phyloP scores from a whole-genome alignment of 1,140 invertebrate genomes.

The Habropoda laboriosa region DNA sequence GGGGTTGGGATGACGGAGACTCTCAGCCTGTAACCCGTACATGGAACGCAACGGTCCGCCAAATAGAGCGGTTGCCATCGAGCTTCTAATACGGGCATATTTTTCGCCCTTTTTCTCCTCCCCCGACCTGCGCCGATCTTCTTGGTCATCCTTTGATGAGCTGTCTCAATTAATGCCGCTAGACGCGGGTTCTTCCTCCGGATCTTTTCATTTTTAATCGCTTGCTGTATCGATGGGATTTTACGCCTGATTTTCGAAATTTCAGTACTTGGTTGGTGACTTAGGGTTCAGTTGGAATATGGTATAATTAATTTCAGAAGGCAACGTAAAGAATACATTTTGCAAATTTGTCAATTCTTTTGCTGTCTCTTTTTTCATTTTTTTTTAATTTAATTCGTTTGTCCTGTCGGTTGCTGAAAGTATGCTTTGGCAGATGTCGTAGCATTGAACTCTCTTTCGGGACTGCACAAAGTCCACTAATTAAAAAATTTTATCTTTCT shows the following conservation, averaged over 20 bases:
- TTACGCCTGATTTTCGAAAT: not conserved
- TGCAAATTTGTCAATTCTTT: too few relatives aligned
- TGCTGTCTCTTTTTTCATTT: not conserved
- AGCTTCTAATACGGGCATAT: constrained; percentile 41
- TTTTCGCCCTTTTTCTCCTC: constrained; percentile 26
- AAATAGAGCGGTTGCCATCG: constrained; percentile 47
- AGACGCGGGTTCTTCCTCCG: not conserved
- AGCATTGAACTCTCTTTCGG: too few relatives aligned
- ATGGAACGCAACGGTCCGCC: constrained; percentile 32
- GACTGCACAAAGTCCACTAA: too few relatives aligned
- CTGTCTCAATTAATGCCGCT: constrained; percentile 27
- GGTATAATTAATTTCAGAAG: too few relatives aligned
- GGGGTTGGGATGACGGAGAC: not conserved
- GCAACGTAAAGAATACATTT: too few relatives aligned
- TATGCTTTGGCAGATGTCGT: too few relatives aligned
- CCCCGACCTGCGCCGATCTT: not conserved
- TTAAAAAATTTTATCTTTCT: too few relatives aligned
- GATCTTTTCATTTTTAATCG: not conserved
- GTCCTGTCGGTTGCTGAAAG: too few relatives aligned
- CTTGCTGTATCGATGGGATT: too few relatives aligned
- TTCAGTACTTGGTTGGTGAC: too few relatives aligned
- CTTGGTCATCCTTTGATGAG: not conserved
- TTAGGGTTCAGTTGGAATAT: too few relatives aligned
- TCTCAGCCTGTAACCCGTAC: constrained; percentile 2
- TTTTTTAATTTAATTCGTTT: too few relatives aligned